Base-by-base conservation (phyloP, 1,140 invertebrate species). In the Pseudomyrmex flavicornis region DNA sequence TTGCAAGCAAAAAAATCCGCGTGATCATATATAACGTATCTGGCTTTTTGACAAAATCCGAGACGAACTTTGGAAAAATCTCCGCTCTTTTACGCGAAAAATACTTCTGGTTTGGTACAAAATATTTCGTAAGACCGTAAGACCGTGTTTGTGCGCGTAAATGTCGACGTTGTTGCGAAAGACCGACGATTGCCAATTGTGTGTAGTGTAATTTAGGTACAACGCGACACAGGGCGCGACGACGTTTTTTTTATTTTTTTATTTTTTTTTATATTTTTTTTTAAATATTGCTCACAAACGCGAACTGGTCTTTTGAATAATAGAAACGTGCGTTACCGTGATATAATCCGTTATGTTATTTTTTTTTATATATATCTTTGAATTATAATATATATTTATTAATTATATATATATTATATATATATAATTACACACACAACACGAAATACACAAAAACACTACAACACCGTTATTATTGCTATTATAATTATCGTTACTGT, bases 341-440 rank as follows among this genome's bases (percentile, higher is more conserved):
- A 92, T 94, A 35, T 35, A 94, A 93, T 90, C 92, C 93, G 93
- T 94, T 93, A 91, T 93, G 93, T 94, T 93, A 91, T 94, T 94
- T 94, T 93, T 94, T 50, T 50, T 35, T 94, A 93, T 93, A 91
- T 93, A 68, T 10, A 59, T 70, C 35, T 58, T 35, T 80, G 22
- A 61, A 22, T 59, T 59, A 79, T 70, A 80, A 70, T 72, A 80
- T 50, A 79, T 46, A 72, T 46, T 17, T 70, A 79, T 70, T 26
- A 70, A 70, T 48, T 59, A 70, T 59, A 35, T 35, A 35, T 35
- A 35, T 59, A 69, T 59, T 50, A 79, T 46, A 72, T 46, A 22
- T 70, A 79, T 70, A 35, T 26, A 70, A 70, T 48, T 50, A 35
- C 35, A 35, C 35, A 35, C 44, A 26, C 44, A 9, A 79, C 46